These are phyloP conservation scores for Spilogale gracilis DNA, from an alignment of 2,113 vertebrate species.

Conservation along the genomic window DNA sequence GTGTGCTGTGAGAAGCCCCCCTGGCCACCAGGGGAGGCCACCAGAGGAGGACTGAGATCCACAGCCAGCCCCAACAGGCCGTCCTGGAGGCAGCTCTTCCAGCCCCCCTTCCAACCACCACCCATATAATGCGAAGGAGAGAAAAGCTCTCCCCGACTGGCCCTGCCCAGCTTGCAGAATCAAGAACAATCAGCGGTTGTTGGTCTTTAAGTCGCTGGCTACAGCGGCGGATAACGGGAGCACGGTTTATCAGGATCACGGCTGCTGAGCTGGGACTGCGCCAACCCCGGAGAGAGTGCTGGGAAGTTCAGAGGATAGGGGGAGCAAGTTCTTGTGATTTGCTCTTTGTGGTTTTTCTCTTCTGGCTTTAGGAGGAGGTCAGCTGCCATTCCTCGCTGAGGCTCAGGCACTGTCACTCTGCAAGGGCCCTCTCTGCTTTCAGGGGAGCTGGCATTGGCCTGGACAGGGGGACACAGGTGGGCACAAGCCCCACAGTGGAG, in stretches of 20 bases:
- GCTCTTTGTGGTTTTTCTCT: background rate
- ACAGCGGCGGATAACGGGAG: background rate
- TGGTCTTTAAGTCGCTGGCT: background rate
- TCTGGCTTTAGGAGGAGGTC: background rate
- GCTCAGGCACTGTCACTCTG: background rate
- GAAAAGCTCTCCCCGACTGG: background rate
- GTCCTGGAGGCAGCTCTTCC: background rate
- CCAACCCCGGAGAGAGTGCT: too few relatives aligned
- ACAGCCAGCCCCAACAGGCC: fast-evolving
- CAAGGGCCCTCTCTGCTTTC: background rate
- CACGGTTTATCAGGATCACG: background rate
- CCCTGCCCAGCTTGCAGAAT: background rate
- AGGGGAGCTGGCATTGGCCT: background rate
- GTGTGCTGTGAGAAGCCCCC: background rate
- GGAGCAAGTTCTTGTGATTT: background rate
- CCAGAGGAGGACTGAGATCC: too few relatives aligned
- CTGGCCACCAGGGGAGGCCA: too few relatives aligned
- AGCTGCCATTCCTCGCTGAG: background rate
- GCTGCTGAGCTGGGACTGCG: background rate
- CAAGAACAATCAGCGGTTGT: background rate
- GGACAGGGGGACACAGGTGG: too few relatives aligned
- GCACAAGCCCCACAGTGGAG: too few relatives aligned
- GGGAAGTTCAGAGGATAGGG: background rate
- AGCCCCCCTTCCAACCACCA: background rate
- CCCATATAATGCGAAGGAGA: background rate